A percentile compares a stretch with the other conserved stretches of the same genome.
Evolutionary conservation across 92 coral and sea anemone genomes (phyloP).

Genomic region (Epizoanthus illoricatus): DNA sequence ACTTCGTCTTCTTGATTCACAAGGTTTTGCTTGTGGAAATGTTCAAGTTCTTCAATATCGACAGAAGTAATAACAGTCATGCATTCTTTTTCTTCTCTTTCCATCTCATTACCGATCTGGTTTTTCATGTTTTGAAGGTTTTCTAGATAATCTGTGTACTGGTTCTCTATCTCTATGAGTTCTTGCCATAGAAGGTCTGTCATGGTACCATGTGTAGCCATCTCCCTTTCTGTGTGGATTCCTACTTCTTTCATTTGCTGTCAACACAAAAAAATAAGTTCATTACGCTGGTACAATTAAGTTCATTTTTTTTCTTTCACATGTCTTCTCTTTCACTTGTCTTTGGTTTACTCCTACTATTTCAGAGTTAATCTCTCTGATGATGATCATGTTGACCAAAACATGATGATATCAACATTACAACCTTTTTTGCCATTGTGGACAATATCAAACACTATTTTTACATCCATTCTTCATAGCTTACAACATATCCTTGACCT

Average conservation of each 20-base stretch:
- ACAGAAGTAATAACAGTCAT: conserved; percentile 59
- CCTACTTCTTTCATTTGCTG: conserved; percentile 26
- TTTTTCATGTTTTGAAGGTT: conserved; percentile 45
- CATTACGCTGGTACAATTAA: neutral
- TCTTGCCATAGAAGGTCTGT: conserved; percentile 66
- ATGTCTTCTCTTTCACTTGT: too few relatives aligned
- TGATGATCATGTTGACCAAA: too few relatives aligned
- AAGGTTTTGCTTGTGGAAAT: conserved; percentile 44
- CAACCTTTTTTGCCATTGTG: too few relatives aligned
- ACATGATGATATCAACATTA: too few relatives aligned
- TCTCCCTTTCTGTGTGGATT: neutral
- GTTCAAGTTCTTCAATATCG: conserved; percentile 54
- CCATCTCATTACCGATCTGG: conserved; percentile 23
- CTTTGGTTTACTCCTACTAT: too few relatives aligned
- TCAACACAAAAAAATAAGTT: neutral
- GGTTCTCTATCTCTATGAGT: conserved; percentile 47
- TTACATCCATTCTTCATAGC: too few relatives aligned
- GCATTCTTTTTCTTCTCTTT: conserved; percentile 50
- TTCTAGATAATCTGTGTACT: conserved; percentile 49
- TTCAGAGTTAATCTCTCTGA: too few relatives aligned
- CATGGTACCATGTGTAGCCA: conserved; percentile 39
- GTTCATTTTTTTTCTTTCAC: too few relatives aligned
- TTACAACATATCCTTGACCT: too few relatives aligned
- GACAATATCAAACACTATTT: too few relatives aligned
- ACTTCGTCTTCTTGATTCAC: conserved; percentile 10